Base-by-base conservation (phyloP, 1,140 invertebrate genomes). In the Philaenus spumarius region DNA sequence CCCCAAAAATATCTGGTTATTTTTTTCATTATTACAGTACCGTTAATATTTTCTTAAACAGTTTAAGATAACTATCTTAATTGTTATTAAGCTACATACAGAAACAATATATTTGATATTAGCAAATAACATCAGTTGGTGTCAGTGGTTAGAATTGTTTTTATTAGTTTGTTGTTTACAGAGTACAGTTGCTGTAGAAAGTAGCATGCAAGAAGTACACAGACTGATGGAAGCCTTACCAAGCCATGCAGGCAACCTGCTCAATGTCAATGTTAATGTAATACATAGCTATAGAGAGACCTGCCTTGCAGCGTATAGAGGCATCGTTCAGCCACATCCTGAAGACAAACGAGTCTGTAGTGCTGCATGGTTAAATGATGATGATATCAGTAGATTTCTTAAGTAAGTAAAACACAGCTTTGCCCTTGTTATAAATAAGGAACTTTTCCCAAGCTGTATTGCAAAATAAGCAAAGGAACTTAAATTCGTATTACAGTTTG, bases 341-440 rank as follows among this genome's bases (percentile, higher is more conserved):
- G 86, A 90, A 66, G 87, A 91, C 64, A 84, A 85, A 64, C 74
- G 84, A 50, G 84, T 93, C 30, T 86, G 93, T 58, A 93, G 90
- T 67, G 89, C 91, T 5, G 84, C 86, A 23, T 97, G 94, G 94
- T 80, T 94, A 1, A 91, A 93, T 62, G 94, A 97, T 73, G 90
- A 94, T 63, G 94, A 97, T 71, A 96, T 97, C 55, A 93, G 85
- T 71, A 75, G 92, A 60, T 93, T 95, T 73, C 80, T 91, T 59
- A 89, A 89, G 81, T 85, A 78, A 68, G 68, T 69, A 45, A 26
- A 30, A n/a, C n/a, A n/a, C n/a, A n/a, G n/a, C n/a, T n/a, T n/a
- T n/a, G n/a, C n/a, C n/a, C n/a, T n/a, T n/a, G n/a, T n/a, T n/a
- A n/a, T n/a, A n/a, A n/a, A n/a, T n/a, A n/a, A n/a, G n/a, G n/a